Evolutionary conservation across 1,140 invertebrate genomes (phyloP), one percentile per base, ranked within the genome.

Genomic region (Drosophila hydei): DNA sequence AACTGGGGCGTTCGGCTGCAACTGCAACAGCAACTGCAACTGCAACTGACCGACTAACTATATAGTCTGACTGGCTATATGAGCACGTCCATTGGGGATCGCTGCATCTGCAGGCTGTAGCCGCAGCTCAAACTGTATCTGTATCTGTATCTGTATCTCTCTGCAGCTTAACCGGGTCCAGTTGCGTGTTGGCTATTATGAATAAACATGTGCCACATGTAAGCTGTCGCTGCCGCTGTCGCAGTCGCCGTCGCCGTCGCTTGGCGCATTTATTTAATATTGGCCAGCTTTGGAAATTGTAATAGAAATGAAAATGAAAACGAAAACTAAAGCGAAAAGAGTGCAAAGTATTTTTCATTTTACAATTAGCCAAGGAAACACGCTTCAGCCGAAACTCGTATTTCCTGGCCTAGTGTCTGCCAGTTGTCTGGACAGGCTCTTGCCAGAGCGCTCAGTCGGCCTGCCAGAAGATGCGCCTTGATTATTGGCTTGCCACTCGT

Each of bases 151-250:
- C 9, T 33, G 9, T 30, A 30, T 33, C 30, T 33, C 27, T 50
- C 40, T 58, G 33, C 18, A 33, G 2, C 40, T 19, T 36, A 33
- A 50, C 54, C 45, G 47, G 50, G 51, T 72, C 42, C 55, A 58
- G 50, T 71, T 79, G 79, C 64, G 70, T 72, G 54, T 70, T 11
- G 48, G 56, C 79, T 58, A 74, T 84, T 85, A 85, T 85, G 81
- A 85, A 85, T 85, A 85, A 85, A 85, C 81, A 85, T 85, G 76
- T 68, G 81, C 56, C 74, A 73, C 74, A 79, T 80, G 77, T 79
- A 48, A 55, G 51, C 50, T 73, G 55, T 73, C 51, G 50, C 59
- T 33, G n/a, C 30, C n/a, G 51, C 50, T 73, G 55, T 73, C 50
- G 48, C 58, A 14, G 12, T 48, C 1, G 45, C 25, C 23, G 12